Percentiles rank a stretch among this genome's conserved stretches.
Evolutionary conservation across 92 coral and sea anemone species (phyloP).

Genomic region (Parazoanthus darwini): DNA sequence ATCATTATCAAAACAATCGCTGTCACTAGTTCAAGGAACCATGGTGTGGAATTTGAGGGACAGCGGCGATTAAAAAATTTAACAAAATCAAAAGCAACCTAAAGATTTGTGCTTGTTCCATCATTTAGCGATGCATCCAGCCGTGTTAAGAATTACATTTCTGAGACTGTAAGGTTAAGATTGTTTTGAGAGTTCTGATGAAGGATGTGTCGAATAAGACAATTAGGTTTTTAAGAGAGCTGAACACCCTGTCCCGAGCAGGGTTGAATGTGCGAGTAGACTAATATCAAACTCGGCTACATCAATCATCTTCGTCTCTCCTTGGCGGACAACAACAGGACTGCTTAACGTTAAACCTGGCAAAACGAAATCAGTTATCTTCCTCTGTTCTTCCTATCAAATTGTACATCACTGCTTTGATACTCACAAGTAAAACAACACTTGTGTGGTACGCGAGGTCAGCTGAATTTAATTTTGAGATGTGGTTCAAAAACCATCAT

Average conservation of each 20-base stretch:
- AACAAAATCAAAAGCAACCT: constrained; percentile 1
- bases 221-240: constrained; percentile 39
- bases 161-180: constrained; percentile 37
- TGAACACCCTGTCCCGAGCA: constrained; percentile 24
- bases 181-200: constrained; percentile 42
- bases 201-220: constrained; percentile 38
- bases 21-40: constrained; percentile 40
- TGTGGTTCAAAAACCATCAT: neutral
- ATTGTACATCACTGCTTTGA: neutral
- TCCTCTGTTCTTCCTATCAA: neutral
- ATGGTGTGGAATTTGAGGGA: neutral
- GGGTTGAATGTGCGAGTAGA: constrained; percentile 21
- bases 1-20: constrained; percentile 62
- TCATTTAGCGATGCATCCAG: neutral
- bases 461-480: neutral
- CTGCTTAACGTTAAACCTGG: neutral
- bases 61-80: neutral
- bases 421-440: constrained; percentile 16
- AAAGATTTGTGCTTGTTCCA: neutral
- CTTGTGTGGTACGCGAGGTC: neutral
- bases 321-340: neutral
- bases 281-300: neutral
- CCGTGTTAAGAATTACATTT: constrained; percentile 17
- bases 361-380: constrained; percentile 15
- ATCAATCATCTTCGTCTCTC: neutral